Percentiles rank a stretch among this genome's conserved stretches.
phyloP scores from a whole-genome alignment of 1,140 invertebrate genomes.

The Heterodera schachtii region DNA sequence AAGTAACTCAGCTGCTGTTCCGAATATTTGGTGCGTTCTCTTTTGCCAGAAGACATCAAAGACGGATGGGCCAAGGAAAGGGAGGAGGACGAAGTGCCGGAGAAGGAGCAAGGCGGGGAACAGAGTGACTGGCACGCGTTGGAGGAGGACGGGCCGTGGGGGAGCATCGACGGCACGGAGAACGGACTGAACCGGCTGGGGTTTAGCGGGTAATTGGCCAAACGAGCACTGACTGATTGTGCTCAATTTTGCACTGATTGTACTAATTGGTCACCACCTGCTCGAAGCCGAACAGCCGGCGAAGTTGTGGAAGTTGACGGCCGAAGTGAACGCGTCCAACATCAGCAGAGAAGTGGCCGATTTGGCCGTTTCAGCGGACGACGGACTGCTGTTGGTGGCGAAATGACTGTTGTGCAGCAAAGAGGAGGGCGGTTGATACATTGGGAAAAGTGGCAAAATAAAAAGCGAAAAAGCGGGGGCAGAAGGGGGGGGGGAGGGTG shows the following conservation, averaged over 20 bases:
- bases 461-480: too few species aligned
- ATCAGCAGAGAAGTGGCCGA: background rate
- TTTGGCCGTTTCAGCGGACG: background rate
- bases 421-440: background rate
- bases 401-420: background rate
- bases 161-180: background rate
- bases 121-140: background rate
- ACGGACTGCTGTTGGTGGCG: background rate
- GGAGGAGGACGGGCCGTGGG: background rate
- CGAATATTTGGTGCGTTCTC: slow-evolving; percentile 29
- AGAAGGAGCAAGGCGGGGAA: background rate
- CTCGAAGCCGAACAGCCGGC: slow-evolving; percentile 4
- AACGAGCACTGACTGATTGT: background rate
- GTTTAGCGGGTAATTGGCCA: background rate
- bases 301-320: background rate
- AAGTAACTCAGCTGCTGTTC: slow-evolving; percentile 24
- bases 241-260: background rate
- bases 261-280: background rate
- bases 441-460: background rate
- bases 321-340: background rate
- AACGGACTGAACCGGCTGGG: slow-evolving; percentile 12
- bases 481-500: too few species aligned
- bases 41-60: background rate
- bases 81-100: background rate
- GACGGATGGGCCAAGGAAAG: background rate